A percentile compares a stretch with the other conserved stretches of the same genome.
These are phyloP conservation scores for Panthera uncia DNA, from an alignment of 2,113 vertebrate species.

Conservation along the genomic window DNA sequence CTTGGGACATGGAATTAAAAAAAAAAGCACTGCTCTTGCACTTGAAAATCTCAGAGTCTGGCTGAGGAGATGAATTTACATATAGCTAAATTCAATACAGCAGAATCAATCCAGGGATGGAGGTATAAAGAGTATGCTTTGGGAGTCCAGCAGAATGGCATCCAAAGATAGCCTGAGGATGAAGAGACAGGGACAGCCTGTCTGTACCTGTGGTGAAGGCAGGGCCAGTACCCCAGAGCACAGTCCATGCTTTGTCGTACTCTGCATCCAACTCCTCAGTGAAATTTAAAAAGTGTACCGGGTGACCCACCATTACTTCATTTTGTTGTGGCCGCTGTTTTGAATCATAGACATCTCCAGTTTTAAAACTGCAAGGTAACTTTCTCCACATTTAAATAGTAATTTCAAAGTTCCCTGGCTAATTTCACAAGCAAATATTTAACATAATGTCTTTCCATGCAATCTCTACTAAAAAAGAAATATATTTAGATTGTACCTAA, in stretches of 20 bases:
- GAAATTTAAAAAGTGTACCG: neutral
- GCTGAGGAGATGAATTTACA: neutral
- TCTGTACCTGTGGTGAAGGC: neutral
- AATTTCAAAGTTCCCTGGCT: neutral
- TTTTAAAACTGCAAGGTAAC: neutral
- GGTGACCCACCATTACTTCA: neutral
- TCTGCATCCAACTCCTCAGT: neutral
- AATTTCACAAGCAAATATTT: conserved; percentile 1
- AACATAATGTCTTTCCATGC: neutral
- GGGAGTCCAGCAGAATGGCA: neutral
- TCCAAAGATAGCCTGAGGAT: neutral
- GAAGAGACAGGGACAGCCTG: neutral
- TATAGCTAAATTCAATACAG: neutral
- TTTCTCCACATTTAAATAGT: neutral
- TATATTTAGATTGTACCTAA: neutral
- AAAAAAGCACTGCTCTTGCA: neutral
- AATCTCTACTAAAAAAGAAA: conserved; percentile 20
- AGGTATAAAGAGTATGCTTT: neutral
- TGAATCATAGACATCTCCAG: neutral
- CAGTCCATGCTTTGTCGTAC: neutral
- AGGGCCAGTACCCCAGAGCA: neutral
- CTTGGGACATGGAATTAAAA: neutral
- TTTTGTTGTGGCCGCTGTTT: neutral
- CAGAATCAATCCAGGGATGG: neutral
- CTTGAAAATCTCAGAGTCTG: neutral